These are phyloP conservation scores for Setophaga petechia DNA, from an alignment of 2,113 vertebrate genomes.

Conservation along the genomic window DNA sequence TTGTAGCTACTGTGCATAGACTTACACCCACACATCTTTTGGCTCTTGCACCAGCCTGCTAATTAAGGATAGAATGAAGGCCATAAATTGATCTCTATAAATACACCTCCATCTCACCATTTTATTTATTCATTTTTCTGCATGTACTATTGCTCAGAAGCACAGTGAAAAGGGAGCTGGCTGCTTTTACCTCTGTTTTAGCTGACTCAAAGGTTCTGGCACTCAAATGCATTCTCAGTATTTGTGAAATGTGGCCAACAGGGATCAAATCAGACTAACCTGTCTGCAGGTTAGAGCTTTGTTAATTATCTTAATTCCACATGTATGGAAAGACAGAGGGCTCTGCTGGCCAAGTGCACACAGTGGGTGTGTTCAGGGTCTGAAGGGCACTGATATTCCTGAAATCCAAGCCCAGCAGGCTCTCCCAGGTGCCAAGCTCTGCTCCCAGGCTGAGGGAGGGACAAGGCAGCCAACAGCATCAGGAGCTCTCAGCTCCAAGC, in stretches of 20 bases:
- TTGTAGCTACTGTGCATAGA: neutral
- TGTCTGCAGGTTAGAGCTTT: neutral
- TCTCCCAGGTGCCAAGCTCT: neutral
- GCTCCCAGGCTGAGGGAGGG: neutral
- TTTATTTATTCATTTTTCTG: neutral
- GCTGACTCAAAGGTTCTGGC: neutral
- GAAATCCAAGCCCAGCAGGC: fast-evolving
- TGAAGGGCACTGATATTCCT: neutral
- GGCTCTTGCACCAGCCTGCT: neutral
- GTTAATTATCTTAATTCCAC: neutral
- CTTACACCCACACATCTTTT: neutral
- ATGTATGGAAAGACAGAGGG: neutral
- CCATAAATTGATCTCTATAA: neutral
- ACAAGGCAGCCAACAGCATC: neutral
- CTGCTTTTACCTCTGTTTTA: neutral
- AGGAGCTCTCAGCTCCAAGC: neutral
- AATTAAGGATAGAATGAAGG: neutral
- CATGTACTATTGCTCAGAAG: neutral
- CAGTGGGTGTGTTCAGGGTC: neutral
- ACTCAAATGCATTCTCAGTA: neutral
- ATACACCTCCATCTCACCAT: neutral
- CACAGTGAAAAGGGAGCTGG: neutral
- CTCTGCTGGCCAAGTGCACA: neutral
- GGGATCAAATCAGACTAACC: neutral
- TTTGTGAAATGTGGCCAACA: neutral